phyloP scores from a whole-genome alignment of 2,888 invertebrate genomes.

The Choristoneura rosaceana region DNA sequence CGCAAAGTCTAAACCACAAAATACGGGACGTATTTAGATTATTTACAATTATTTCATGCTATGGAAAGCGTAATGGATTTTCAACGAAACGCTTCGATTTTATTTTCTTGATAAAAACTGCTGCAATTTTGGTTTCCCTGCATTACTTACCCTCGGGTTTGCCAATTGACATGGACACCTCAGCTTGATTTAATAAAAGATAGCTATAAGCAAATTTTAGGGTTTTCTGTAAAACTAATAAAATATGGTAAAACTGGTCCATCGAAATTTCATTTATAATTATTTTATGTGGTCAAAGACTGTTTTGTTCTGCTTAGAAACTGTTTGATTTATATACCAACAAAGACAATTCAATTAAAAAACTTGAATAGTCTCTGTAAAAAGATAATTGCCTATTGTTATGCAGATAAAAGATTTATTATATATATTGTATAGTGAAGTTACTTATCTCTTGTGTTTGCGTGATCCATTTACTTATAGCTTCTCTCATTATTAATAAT shows the following conservation, averaged over 20 bases:
- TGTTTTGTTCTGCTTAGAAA: too few relatives aligned
- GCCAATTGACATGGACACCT: slow-evolving; percentile 6
- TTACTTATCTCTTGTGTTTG: background rate
- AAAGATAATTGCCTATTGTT: background rate
- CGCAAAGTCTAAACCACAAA: slow-evolving; percentile 10
- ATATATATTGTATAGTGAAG: background rate
- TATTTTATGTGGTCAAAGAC: background rate
- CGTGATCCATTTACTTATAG: slow-evolving; percentile 3
- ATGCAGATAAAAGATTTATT: background rate
- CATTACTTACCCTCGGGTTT: slow-evolving; percentile 4
- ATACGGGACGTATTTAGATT: slow-evolving; percentile 11
- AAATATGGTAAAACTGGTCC: background rate
- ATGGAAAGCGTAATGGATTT: slow-evolving; percentile 15
- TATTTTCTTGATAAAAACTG: background rate
- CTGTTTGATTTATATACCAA: too few relatives aligned
- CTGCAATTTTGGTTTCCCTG: background rate
- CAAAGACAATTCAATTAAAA: background rate
- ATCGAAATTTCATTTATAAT: background rate
- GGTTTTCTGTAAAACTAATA: background rate
- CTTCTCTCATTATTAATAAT: background rate
- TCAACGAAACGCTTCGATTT: background rate
- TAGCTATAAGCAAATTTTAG: background rate
- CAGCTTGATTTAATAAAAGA: background rate
- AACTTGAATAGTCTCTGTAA: background rate
- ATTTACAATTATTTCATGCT: slow-evolving; percentile 25